phyloP scores from a whole-genome alignment of 2,797 vertebrate species.

The Meriones psammophilus region DNA sequence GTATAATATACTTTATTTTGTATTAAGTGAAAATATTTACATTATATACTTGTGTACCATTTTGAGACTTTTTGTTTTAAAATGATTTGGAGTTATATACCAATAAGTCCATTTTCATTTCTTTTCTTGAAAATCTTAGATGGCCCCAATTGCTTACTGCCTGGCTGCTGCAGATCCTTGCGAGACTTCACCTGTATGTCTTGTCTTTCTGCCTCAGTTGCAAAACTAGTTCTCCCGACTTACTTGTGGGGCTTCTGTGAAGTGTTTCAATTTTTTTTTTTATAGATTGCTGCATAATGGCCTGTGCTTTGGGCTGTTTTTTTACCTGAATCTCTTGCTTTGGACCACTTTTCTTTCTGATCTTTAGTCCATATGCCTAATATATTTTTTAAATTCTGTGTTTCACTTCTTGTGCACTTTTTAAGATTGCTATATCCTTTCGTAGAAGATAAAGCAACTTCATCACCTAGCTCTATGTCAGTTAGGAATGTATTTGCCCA shows the following conservation, averaged over 20 bases:
- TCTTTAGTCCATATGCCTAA: background rate
- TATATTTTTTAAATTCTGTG: background rate
- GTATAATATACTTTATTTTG: background rate
- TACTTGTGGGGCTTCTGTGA: background rate
- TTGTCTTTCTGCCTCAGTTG: background rate
- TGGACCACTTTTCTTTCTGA: background rate
- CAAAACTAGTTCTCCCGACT: background rate
- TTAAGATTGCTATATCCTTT: background rate
- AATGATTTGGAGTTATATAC: background rate
- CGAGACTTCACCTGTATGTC: background rate
- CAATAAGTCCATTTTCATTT: background rate
- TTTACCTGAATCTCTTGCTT: background rate
- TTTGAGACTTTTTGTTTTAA: slow-evolving; percentile 33
- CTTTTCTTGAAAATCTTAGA: background rate
- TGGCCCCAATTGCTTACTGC: background rate
- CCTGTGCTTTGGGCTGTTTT: background rate
- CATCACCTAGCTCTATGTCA: background rate
- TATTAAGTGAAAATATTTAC: slow-evolving; percentile 27
- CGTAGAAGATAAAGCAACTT: slow-evolving; percentile 17
- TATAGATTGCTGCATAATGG: background rate
- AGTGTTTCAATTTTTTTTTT: background rate
- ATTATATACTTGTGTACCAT: background rate
- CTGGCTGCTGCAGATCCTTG: background rate
- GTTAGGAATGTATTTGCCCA: background rate
- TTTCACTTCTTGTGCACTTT: background rate